A percentile compares a stretch with the other conserved stretches of the same genome.
These are phyloP conservation scores for Agonopterix arenella DNA, from an alignment of 2,888 invertebrate species.

Conservation along the genomic window DNA sequence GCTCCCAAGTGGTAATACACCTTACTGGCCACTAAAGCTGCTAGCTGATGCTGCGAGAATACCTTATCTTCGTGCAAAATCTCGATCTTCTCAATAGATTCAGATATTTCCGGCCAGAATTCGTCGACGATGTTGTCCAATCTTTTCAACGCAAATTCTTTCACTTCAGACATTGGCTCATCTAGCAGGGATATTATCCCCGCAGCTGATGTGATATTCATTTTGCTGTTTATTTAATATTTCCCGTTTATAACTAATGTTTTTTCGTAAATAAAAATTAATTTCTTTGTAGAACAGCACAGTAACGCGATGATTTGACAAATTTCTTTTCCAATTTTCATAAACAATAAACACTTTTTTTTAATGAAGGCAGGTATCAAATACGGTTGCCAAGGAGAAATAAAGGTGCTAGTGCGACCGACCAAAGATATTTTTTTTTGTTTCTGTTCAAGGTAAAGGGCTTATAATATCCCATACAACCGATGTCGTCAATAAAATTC, in stretches of 20 bases:
- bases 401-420: too few species aligned
- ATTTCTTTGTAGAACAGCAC: slow-evolving; percentile 23
- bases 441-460: too few species aligned
- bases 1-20: slow-evolving; percentile 98
- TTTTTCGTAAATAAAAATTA: not conserved
- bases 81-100: slow-evolving; percentile 98
- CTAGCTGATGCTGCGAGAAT: slow-evolving; percentile 92
- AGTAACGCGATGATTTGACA: slow-evolving; percentile 62
- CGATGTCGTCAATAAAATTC: too few species aligned
- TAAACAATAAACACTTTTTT: slow-evolving; percentile 20
- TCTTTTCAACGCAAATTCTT: slow-evolving; percentile 95
- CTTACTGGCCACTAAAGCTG: slow-evolving; percentile 98
- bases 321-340: slow-evolving; percentile 45
- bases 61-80: slow-evolving; percentile 95
- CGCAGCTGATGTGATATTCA: slow-evolving; percentile 79
- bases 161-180: slow-evolving; percentile 94
- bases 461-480: too few species aligned
- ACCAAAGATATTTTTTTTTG: too few species aligned
- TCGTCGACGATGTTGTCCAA: slow-evolving; percentile 96
- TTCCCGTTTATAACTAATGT: slow-evolving; percentile 6
- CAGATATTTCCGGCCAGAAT: slow-evolving; percentile 99
- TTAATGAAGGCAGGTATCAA: slow-evolving; percentile 1
- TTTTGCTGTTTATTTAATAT: slow-evolving; percentile 27
- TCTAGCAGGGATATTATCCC: slow-evolving; percentile 97
- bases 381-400: too few species aligned